A percentile compares a stretch with the other conserved stretches of the same genome.
These are phyloP conservation scores for Pelodiscus sinensis DNA, from an alignment of 2,113 vertebrate species.

Conservation along the genomic window DNA sequence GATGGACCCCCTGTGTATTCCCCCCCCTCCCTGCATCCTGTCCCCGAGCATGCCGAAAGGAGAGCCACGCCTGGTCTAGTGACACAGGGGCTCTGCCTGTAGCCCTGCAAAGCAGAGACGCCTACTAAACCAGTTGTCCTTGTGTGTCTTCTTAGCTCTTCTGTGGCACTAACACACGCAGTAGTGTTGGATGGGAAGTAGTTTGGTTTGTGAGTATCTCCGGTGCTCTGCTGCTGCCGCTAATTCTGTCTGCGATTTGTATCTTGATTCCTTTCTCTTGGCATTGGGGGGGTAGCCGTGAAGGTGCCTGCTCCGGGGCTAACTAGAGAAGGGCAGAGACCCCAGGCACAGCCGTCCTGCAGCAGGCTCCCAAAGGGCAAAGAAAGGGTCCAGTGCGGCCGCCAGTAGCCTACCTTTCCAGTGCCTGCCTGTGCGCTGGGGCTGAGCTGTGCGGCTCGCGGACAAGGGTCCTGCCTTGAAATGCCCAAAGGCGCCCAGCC, in stretches of 20 bases:
- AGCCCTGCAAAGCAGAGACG: neutral
- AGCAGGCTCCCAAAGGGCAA: neutral
- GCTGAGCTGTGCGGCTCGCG: neutral
- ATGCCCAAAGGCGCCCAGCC: neutral
- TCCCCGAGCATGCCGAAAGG: neutral
- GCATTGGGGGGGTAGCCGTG: neutral
- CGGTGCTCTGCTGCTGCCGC: neutral
- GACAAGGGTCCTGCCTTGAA: neutral
- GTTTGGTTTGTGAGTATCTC: constrained; percentile 78
- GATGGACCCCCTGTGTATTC: neutral
- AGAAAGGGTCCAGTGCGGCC: neutral
- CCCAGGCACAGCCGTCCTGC: neutral
- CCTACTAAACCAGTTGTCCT: neutral
- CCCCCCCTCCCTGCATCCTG: neutral
- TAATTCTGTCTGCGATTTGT: neutral
- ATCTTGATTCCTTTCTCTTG: neutral
- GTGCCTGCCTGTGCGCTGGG: neutral
- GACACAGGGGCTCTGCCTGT: neutral
- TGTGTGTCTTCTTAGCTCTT: constrained; percentile 80
- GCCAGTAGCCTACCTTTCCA: neutral
- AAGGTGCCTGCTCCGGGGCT: neutral
- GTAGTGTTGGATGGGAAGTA: constrained; percentile 72
- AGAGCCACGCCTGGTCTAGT: neutral
- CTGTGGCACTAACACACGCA: constrained; percentile 78
- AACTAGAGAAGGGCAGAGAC: neutral